phyloP scores from a whole-genome alignment of 2,113 vertebrate species.

The Falco punctatus region DNA sequence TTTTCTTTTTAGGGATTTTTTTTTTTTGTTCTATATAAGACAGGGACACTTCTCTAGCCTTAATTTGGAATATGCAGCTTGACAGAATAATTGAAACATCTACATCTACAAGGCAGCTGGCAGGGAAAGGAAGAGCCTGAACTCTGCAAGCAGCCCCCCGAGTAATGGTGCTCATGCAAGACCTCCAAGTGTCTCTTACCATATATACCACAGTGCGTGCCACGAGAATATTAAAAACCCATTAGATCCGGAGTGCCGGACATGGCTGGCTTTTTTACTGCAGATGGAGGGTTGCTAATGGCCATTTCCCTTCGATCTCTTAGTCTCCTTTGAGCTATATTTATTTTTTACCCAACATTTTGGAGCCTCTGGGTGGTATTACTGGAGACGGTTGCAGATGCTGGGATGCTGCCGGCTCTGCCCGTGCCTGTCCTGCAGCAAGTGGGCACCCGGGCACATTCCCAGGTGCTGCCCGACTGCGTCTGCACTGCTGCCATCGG shows the following conservation, averaged over 20 bases:
- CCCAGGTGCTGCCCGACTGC: background rate
- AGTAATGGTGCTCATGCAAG: constrained; percentile 41
- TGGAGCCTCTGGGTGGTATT: background rate
- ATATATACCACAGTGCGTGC: constrained; percentile 22
- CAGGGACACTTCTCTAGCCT: constrained; percentile 32
- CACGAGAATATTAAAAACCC: constrained; percentile 56
- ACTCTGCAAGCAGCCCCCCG: background rate
- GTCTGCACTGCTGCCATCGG: rapidly evolving
- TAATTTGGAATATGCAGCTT: constrained; percentile 52
- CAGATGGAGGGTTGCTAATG: constrained; percentile 43
- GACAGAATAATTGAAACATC: constrained; percentile 53
- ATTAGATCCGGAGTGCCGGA: constrained; percentile 31
- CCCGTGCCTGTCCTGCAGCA: rapidly evolving
- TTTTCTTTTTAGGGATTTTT: constrained; percentile 62
- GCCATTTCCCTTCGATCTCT: constrained; percentile 42
- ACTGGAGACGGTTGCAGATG: background rate
- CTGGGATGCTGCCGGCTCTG: background rate
- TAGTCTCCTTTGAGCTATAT: constrained; percentile 12
- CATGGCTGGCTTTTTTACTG: constrained; percentile 24
- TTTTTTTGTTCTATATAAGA: constrained; percentile 23
- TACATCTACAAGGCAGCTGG: constrained; percentile 43
- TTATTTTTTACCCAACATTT: constrained; percentile 14
- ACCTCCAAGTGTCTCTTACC: constrained; percentile 46
- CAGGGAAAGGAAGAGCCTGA: constrained; percentile 37
- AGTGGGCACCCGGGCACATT: rapidly evolving